Evolutionary conservation across 2,888 invertebrate genomes (phyloP).

Genomic region (Rhagophthalmus giganteus): DNA sequence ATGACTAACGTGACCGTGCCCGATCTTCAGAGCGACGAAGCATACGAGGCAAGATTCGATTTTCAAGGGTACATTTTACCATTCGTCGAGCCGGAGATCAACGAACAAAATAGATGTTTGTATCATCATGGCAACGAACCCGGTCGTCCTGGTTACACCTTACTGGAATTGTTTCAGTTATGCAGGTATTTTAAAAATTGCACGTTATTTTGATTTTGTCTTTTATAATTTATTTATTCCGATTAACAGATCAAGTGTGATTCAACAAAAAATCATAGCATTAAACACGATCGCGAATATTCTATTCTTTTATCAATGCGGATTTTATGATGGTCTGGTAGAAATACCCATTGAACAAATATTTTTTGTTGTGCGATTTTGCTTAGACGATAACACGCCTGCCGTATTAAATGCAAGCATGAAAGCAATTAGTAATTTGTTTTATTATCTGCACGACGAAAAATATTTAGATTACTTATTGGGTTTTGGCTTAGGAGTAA

Average conservation of each 20-base stretch:
- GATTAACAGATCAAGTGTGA: conserved; percentile 65
- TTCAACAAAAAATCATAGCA: conserved; percentile 82
- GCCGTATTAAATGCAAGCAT: conserved; percentile 75
- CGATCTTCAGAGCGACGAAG: conserved; percentile 58
- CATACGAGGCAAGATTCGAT: conserved; percentile 81
- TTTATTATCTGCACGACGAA: conserved; percentile 80
- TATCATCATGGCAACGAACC: conserved; percentile 95
- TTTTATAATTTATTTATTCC: conserved; percentile 2
- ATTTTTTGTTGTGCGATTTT: conserved; percentile 80
- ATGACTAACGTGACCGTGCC: conserved; percentile 72
- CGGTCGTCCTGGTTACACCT: conserved; percentile 85
- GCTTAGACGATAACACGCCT: conserved; percentile 80
- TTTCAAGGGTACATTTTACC: conserved; percentile 79
- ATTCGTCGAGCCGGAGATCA: conserved; percentile 66
- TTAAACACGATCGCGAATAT: conserved; percentile 80
- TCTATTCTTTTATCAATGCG: conserved; percentile 69
- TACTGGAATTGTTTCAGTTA: conserved; percentile 84
- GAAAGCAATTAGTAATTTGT: conserved; percentile 72
- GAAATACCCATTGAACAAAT: conserved; percentile 76
- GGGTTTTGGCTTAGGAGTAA: conserved; percentile 66
- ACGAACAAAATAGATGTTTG: conserved; percentile 66
- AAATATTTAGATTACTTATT: conserved; percentile 69
- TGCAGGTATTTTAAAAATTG: conserved; percentile 62
- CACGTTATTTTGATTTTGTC: too few relatives aligned
- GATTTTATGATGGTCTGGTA: conserved; percentile 76